Base-by-base conservation (phyloP, 2,888 invertebrate species). In the Nysson spinosus region DNA sequence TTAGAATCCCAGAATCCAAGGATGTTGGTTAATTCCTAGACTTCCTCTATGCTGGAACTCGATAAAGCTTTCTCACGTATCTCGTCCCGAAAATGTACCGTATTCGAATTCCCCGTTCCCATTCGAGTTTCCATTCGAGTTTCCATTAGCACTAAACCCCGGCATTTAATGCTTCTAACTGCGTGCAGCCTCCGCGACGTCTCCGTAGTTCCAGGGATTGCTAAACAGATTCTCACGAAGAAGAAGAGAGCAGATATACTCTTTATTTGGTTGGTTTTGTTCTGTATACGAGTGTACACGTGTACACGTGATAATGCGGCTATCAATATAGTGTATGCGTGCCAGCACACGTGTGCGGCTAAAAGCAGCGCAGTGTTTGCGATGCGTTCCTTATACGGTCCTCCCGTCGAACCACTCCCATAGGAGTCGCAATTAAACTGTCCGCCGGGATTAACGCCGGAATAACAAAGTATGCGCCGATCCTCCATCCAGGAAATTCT, bases 341-440 rank as follows among this genome's bases (percentile, higher is more conserved):
- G 30, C 43, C 30, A 22, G 46, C 34, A 39, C 69, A 69, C 70
- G 69, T 70, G 70, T 34, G 69, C 44, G 16, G 22, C 16, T 30
- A n/a, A 5, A 22, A 22, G 20, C 57, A 24, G 14, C 12, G 37
- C 26, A 37, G 35, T 11, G 35, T 51, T 47, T 5, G 52, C 69
- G 39, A 40, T 54, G 57, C 40, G 46, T 37, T 24, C 55, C 64
- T 40, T 69, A 62, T 69, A 70, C 35, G 56, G 69, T 11, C 42
- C 30, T 43, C 65, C 6, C 40, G 16, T 28, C 54, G 56, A 37
- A 70, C 70, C 69, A 51, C 69, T 69, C 69, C 69, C 66, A 50
- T 56, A 62, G 61, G 61, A 69, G 57, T 32, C 6, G 66, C 70
- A 66, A 71, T 71, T 70, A 71, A 62, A 58, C 66, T 58, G 62